Percentiles rank a stretch among this genome's conserved stretches.
phyloP scores from a whole-genome alignment of 2,797 vertebrate species.

The Clarias fuscus region DNA sequence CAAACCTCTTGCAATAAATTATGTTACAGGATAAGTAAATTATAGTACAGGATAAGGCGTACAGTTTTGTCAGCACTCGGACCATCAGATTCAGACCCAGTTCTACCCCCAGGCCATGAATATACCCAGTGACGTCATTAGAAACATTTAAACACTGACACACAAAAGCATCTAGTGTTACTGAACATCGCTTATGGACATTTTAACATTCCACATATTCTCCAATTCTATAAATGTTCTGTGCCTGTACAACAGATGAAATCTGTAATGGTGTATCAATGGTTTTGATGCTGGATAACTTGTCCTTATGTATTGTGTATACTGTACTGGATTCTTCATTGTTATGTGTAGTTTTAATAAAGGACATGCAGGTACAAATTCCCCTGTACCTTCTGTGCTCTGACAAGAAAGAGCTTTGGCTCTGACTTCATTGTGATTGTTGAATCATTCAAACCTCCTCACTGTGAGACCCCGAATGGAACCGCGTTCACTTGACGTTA shows the following conservation, averaged over 20 bases:
- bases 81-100: constrained; percentile 1
- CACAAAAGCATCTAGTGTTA: background rate
- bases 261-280: background rate
- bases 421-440: background rate
- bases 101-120: constrained; percentile 16
- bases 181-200: background rate
- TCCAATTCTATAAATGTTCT: background rate
- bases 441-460: constrained; percentile 6
- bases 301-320: background rate
- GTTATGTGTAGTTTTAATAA: constrained; percentile 3
- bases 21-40: background rate
- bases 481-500: background rate
- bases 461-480: constrained; percentile 9
- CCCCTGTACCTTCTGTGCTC: background rate
- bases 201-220: background rate
- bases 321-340: background rate
- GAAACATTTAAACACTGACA: constrained; percentile 8
- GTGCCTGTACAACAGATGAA: background rate
- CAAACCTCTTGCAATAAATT: background rate
- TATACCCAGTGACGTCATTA: constrained; percentile 18
- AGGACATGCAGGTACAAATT: background rate
- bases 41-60: background rate
- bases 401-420: constrained; percentile 1
- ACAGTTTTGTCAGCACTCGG: background rate
- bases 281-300: background rate